Percentiles rank a stretch among this genome's conserved stretches.
These are phyloP conservation scores for Cyprinodon tularosa DNA, from an alignment of 2,113 vertebrate genomes.

Conservation along the genomic window DNA sequence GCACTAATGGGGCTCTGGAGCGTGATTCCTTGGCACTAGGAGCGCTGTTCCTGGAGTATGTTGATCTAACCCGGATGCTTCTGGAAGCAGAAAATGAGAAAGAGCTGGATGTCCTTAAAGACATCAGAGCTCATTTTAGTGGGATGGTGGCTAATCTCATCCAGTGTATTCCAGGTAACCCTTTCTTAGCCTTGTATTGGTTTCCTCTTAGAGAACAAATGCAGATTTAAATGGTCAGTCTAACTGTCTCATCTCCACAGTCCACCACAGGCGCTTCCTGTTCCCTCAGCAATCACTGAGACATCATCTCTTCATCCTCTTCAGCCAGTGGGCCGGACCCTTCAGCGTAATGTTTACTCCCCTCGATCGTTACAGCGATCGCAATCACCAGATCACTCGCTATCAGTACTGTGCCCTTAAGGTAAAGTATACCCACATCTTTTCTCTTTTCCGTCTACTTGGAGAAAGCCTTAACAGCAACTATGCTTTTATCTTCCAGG, in stretches of 20 bases:
- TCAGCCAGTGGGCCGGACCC: conserved; percentile 98
- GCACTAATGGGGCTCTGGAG: conserved; percentile 96
- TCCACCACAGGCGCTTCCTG: conserved; percentile 95
- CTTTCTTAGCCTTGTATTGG: neutral
- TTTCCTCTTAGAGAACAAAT: neutral
- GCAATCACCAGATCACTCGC: conserved; percentile 98
- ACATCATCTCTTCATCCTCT: conserved; percentile 97
- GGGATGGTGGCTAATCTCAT: conserved; percentile 98
- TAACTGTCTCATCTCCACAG: conserved; percentile 68
- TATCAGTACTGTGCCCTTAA: conserved; percentile 98
- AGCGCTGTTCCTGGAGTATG: conserved; percentile 95
- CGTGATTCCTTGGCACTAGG: conserved; percentile 93
- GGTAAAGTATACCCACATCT: conserved; percentile 70
- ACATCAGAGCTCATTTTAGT: conserved; percentile 97
- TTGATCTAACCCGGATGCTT: conserved; percentile 97
- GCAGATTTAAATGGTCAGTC: neutral
- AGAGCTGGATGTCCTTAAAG: conserved; percentile 95
- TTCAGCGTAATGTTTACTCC: conserved; percentile 99
- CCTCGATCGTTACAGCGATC: conserved; percentile 95
- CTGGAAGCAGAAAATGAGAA: conserved; percentile 96
- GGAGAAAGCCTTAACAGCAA: neutral
- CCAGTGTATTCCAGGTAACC: conserved; percentile 91
- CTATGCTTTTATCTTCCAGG: conserved; percentile 74
- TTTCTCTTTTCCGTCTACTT: neutral
- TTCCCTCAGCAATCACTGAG: conserved; percentile 98